Evolutionary conservation across 2,113 vertebrate species (phyloP), one percentile per base, ranked within the genome.

Genomic region (Microtus ochrogaster): DNA sequence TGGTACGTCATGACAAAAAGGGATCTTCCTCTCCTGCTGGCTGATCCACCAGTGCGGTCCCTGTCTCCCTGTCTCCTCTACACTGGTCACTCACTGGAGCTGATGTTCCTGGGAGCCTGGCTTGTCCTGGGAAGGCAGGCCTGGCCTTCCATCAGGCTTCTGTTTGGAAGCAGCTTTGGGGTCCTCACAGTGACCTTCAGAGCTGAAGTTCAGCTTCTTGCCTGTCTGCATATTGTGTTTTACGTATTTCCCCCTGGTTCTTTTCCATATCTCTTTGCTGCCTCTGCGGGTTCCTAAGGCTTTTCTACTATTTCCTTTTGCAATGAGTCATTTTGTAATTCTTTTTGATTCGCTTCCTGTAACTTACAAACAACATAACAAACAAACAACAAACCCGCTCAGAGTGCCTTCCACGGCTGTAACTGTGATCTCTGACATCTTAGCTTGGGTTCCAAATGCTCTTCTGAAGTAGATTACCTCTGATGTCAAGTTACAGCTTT

Each of bases 401-500:
- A 89, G 41, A 92, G 96, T 90, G 4, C 19, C 90, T 88, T 81
- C 49, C 14, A 52, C 55, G 70, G 41, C 79, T 96, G 7, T 91
- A 91, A 74, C 87, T 73, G 63, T 73, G 82, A 44, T 77, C 26
- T 79, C 47, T 94, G 91, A 66, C 52, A 94, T 82, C 8, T 89
- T 94, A 91, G 65, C 36, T 90, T 47, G 66, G 17, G 92, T 94
- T 95, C 76, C 92, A 44, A 93, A 94, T 39, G 16, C 21, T 81
- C 93, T 44, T 88, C 73, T 88, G 84, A 97, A 97, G 28, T 28
- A 92, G 41, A 95, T 78, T 78, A 58, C 83, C 36, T 92, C 47
- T 89, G n/a, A 28, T 89, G 11, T 72, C 84, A 86, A 49, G 72
- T 86, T 94, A 76, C 22, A 84, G 72, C 33, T 74, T 94, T 91